Conservation (phyloP, 2,888 invertebrate genomes). For the Noctua fimbriata region DNA sequence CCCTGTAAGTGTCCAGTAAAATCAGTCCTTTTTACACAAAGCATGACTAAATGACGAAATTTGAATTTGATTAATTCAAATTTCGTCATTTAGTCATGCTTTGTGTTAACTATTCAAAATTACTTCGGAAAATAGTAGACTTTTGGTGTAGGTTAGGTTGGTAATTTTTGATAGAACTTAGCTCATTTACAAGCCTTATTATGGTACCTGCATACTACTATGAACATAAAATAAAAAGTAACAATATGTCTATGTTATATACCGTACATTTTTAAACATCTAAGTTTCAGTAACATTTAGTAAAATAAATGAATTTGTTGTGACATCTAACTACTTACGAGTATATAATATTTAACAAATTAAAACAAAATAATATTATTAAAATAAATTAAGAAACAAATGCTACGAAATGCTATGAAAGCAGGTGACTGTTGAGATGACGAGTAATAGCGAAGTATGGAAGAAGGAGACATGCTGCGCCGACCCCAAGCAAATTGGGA, state of each 20-base stretch:
- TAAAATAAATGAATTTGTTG: slow-evolving; percentile 21
- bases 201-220: slow-evolving; percentile 10
- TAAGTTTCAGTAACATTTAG: background rate
- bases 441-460: background rate
- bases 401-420: too few relatives aligned
- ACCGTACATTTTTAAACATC: background rate
- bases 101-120: background rate
- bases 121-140: background rate
- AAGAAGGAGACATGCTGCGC: background rate
- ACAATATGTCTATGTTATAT: background rate
- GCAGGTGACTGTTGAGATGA: background rate
- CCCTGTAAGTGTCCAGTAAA: background rate
- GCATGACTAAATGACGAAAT: background rate
- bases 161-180: background rate
- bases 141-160: background rate
- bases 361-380: background rate
- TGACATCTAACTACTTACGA: slow-evolving; percentile 23
- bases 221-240: background rate
- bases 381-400: background rate
- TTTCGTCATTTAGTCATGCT: too few relatives aligned
- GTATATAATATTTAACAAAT: background rate
- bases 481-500: background rate
- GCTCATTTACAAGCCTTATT: background rate
- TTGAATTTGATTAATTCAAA: too few relatives aligned
- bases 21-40: background rate